Conservation (phyloP, 2,113 vertebrate genomes). For the Picathartes gymnocephalus region DNA sequence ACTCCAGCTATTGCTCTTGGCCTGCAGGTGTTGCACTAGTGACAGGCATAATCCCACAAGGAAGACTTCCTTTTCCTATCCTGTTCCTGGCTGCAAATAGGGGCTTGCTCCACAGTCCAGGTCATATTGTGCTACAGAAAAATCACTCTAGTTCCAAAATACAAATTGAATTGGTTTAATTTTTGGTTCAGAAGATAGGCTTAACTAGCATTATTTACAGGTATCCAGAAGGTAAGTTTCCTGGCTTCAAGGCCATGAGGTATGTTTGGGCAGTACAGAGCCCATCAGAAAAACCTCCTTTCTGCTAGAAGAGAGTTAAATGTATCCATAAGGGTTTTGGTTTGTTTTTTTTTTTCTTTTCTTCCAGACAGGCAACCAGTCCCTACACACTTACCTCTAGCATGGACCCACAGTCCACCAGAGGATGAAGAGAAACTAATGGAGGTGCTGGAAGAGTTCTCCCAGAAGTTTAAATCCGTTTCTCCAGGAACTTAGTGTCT, state of each 20-base stretch:
- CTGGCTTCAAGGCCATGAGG: background rate
- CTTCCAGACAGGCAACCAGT: constrained; percentile 75
- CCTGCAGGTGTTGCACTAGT: background rate
- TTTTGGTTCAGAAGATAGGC: background rate
- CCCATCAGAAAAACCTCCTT: background rate
- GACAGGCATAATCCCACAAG: background rate
- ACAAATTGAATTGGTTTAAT: background rate
- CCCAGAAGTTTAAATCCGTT: constrained; percentile 67
- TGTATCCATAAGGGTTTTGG: background rate
- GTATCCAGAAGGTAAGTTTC: background rate
- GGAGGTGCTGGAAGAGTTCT: constrained; percentile 65
- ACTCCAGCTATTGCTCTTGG: background rate
- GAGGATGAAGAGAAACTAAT: constrained; percentile 75
- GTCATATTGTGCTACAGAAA: background rate
- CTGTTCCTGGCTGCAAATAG: background rate
- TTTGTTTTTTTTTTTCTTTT: background rate
- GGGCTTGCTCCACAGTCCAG: background rate
- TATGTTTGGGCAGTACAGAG: background rate
- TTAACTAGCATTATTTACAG: background rate
- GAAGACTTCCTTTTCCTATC: background rate
- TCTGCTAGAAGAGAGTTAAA: background rate
- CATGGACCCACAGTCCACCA: constrained; percentile 58
- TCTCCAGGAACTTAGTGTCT: background rate
- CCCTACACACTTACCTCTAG: constrained; percentile 76
- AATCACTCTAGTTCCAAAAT: background rate